phyloP scores from a whole-genome alignment of 2,888 invertebrate genomes.

The Phytoseiulus persimilis region DNA sequence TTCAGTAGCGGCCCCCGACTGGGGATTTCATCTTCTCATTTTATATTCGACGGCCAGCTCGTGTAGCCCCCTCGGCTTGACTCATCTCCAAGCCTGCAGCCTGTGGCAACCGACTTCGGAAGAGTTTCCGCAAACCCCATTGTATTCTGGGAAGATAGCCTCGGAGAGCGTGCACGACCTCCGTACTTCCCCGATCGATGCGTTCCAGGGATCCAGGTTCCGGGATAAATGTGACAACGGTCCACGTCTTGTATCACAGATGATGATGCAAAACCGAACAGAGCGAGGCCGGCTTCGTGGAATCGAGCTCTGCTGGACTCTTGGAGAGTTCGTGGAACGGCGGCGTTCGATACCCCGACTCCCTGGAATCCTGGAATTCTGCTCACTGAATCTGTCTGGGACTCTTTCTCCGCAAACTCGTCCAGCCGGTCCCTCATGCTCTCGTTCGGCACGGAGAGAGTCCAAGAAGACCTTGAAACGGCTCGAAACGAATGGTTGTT shows the following conservation, averaged over 20 bases:
- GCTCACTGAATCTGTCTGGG: background rate
- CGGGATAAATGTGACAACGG: background rate
- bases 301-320: background rate
- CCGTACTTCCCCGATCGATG: background rate
- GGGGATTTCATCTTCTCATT: too few relatives aligned
- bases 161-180: too few relatives aligned
- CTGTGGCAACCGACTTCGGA: too few relatives aligned
- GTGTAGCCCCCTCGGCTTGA: too few relatives aligned
- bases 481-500: background rate
- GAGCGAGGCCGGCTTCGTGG: background rate
- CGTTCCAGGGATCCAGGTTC: background rate
- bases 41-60: too few relatives aligned
- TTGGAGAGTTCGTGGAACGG: background rate
- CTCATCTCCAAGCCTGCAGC: too few relatives aligned
- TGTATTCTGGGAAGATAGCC: too few relatives aligned
- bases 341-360: background rate
- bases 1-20: too few relatives aligned
- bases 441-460: background rate
- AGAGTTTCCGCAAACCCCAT: too few relatives aligned
- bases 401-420: background rate
- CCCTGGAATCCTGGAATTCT: background rate
- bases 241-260: background rate
- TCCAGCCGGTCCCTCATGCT: background rate
- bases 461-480: background rate
- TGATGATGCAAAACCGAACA: background rate